Conservation (phyloP, 2,797 vertebrate genomes). For the Gouania willdenowi region DNA sequence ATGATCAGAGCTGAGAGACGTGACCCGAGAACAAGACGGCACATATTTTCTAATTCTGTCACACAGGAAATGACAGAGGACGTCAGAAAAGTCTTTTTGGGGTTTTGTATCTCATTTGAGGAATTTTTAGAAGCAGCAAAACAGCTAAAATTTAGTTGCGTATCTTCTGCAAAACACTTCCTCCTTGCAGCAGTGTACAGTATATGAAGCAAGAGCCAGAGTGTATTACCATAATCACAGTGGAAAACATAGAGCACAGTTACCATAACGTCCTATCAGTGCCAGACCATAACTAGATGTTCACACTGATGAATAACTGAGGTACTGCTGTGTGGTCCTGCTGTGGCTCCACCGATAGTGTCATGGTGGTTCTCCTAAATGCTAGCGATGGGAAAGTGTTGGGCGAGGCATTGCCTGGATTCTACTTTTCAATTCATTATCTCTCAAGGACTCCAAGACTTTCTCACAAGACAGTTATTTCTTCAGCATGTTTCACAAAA, state of each 20-base stretch:
- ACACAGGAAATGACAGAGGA: too few species aligned
- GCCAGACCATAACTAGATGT: conserved; percentile 60
- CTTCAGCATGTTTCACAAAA: too few species aligned
- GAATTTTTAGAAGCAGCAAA: not conserved
- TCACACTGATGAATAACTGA: conserved; percentile 53
- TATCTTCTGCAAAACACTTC: not conserved
- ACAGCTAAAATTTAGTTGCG: not conserved
- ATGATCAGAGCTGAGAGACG: conserved; percentile 21
- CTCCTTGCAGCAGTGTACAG: conserved; percentile 6
- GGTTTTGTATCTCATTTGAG: not conserved
- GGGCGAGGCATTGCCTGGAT: conserved; percentile 42
- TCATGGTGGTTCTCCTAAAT: conserved; percentile 47
- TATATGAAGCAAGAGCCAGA: conserved; percentile 6
- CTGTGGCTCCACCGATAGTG: conserved; percentile 45
- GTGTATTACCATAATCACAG: conserved; percentile 22
- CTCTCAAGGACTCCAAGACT: too few species aligned
- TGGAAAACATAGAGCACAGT: conserved; percentile 10
- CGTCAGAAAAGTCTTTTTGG: not conserved
- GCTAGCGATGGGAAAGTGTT: conserved; percentile 54
- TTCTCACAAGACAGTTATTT: too few species aligned
- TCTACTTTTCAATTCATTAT: conserved; percentile 66
- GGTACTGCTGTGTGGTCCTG: conserved; percentile 63
- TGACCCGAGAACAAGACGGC: conserved; percentile 33
- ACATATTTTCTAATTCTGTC: too few species aligned
- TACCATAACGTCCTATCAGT: conserved; percentile 49